These are phyloP conservation scores for Pangasius djambal DNA, from an alignment of 2,797 vertebrate species.

Conservation along the genomic window DNA sequence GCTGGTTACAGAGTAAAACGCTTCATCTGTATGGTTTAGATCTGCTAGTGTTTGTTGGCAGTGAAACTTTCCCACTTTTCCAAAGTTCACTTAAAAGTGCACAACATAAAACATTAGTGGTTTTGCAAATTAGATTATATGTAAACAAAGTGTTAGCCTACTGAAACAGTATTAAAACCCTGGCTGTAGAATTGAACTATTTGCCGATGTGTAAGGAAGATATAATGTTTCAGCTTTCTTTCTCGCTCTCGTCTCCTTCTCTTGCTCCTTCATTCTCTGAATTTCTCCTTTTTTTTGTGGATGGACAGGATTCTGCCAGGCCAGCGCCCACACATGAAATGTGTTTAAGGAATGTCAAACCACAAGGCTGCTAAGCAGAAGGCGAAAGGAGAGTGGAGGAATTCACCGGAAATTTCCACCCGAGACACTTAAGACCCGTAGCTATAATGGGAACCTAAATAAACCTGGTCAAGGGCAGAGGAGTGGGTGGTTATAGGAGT, in stretches of 20 bases:
- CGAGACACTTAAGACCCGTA: conserved; percentile 15
- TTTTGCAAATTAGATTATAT: background rate
- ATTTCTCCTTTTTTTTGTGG: conserved; percentile 24
- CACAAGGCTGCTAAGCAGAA: conserved; percentile 39
- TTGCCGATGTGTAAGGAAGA: background rate
- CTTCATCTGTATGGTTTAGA: background rate
- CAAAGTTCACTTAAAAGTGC: background rate
- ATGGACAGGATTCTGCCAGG: conserved; percentile 28
- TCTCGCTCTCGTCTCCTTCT: conserved; percentile 8
- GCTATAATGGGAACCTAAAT: conserved; percentile 25
- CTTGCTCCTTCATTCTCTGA: conserved; percentile 25
- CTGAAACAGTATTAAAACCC: background rate
- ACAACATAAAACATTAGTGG: background rate
- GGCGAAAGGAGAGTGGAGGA: conserved; percentile 21
- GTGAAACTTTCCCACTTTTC: background rate
- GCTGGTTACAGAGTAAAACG: background rate
- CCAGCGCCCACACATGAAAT: conserved; percentile 48
- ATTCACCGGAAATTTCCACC: conserved; percentile 40
- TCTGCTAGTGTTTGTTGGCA: background rate
- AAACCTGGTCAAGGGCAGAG: conserved; percentile 10
- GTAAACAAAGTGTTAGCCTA: background rate
- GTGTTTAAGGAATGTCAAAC: conserved; percentile 44
- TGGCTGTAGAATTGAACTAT: background rate
- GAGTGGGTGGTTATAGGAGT: conserved; percentile 12
- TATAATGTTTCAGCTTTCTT: background rate